A percentile compares a stretch with the other conserved stretches of the same genome.
Conservation (phyloP, 1,140 invertebrate genomes). For the Uloborus diversus region DNA sequence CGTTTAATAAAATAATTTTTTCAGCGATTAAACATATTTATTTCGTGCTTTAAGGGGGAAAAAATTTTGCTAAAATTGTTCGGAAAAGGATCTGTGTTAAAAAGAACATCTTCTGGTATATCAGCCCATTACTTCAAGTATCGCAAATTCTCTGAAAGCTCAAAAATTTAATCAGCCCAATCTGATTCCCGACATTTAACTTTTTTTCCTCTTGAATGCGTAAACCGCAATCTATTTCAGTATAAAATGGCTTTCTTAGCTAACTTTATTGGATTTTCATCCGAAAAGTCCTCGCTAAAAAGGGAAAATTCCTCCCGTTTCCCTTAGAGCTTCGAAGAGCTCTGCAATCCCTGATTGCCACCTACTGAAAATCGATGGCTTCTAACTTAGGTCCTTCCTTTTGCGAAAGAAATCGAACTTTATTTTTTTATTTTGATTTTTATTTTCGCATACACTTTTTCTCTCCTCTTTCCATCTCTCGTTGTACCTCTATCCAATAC, state of each 20-base stretch:
- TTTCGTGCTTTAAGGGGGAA: too few species aligned
- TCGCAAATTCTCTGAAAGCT: too few species aligned
- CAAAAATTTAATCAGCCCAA: too few species aligned
- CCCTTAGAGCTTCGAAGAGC: slow-evolving; percentile 15
- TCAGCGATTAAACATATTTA: too few species aligned
- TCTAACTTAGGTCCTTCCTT: slow-evolving; percentile 34
- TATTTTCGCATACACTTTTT: background rate
- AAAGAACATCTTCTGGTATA: too few species aligned
- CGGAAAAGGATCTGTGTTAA: too few species aligned
- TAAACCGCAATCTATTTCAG: slow-evolving; percentile 20
- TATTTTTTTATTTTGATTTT: slow-evolving; percentile 4
- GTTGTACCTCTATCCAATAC: slow-evolving; percentile 1
- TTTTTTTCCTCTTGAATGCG: background rate
- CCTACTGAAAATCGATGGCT: slow-evolving; percentile 46
- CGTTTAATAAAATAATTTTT: too few species aligned
- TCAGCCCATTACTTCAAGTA: too few species aligned
- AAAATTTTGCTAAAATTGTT: too few species aligned
- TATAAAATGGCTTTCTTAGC: slow-evolving; percentile 17
- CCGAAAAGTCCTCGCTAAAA: background rate
- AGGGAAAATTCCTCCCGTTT: slow-evolving; percentile 42
- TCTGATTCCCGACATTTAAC: too few species aligned
- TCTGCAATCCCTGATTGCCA: slow-evolving; percentile 43
- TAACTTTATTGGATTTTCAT: slow-evolving; percentile 50
- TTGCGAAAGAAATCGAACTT: slow-evolving; percentile 37
- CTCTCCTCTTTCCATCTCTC: background rate